Percentiles rank a stretch among this genome's conserved stretches.
Evolutionary conservation across 1,140 invertebrate species (phyloP).

Genomic region (Zaprionus capensis): DNA sequence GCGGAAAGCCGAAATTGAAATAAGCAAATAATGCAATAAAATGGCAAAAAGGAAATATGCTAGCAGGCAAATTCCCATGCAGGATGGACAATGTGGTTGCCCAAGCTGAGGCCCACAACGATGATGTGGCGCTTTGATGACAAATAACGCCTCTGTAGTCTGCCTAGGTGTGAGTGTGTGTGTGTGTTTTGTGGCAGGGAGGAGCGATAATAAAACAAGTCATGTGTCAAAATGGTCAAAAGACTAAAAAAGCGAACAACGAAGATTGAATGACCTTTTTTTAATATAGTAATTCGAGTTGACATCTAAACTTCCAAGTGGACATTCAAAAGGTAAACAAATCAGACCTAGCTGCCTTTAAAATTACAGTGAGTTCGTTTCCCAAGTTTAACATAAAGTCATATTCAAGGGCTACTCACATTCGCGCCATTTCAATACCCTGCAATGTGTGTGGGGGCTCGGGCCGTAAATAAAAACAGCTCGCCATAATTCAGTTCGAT

Average conservation of each 20-base stretch:
- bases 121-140: constrained; percentile 61
- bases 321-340: too few relatives aligned
- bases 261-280: constrained; percentile 41
- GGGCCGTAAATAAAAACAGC: constrained; percentile 41
- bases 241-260: constrained; percentile 8
- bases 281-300: neutral
- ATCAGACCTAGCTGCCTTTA: too few relatives aligned
- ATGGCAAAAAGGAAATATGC: constrained; percentile 48
- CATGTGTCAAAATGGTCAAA: constrained; percentile 43
- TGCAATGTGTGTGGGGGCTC: neutral
- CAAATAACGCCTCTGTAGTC: constrained; percentile 58
- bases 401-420: constrained; percentile 14
- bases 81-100: constrained; percentile 40
- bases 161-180: neutral
- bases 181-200: constrained; percentile 2
- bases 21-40: constrained; percentile 77
- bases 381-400: neutral
- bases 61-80: constrained; percentile 11
- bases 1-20: constrained; percentile 59
- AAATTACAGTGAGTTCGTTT: too few relatives aligned
- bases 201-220: constrained; percentile 58
- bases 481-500: constrained; percentile 44
- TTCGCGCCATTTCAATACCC: constrained; percentile 12
- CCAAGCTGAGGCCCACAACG: constrained; percentile 15
- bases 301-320: too few relatives aligned